phyloP scores from a whole-genome alignment of 35 echinoderm and acorn worm genomes.

The Heliocidaris erythrogramma region DNA sequence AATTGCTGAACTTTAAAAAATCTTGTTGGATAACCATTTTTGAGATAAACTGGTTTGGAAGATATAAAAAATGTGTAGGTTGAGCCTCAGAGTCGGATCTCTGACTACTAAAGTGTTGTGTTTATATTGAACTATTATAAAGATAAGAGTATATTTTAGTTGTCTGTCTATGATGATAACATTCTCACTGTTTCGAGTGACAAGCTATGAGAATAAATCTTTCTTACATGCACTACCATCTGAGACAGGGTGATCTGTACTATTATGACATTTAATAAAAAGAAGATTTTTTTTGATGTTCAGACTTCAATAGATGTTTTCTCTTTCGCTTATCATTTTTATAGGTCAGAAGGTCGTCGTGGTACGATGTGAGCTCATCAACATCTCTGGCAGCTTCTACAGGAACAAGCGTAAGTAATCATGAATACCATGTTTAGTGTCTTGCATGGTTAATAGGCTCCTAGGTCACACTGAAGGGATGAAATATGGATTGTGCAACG shows the following conservation, averaged over 20 bases:
- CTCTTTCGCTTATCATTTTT: not conserved
- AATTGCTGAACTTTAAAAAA: too few species aligned
- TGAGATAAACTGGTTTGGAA: too few species aligned
- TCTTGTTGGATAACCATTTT: too few species aligned
- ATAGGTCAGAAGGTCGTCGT: conserved; percentile 95
- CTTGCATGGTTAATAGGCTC: not conserved
- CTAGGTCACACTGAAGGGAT: not conserved
- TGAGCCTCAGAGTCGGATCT: too few species aligned
- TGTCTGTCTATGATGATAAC: conserved; percentile 22
- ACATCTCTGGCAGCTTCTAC: conserved; percentile 99
- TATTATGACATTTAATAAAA: not conserved
- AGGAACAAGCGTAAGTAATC: conserved; percentile 96
- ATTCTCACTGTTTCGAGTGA: not conserved
- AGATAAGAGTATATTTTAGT: not conserved
- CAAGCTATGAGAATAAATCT: conserved; percentile 41
- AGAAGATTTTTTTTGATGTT: not conserved
- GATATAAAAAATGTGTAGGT: too few species aligned
- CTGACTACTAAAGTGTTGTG: too few species aligned
- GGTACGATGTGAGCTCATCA: conserved; percentile 94
- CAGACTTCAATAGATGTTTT: not conserved
- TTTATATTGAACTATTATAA: not conserved
- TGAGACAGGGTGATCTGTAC: conserved; percentile 44
- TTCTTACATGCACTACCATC: conserved; percentile 85
- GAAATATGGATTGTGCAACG: not conserved
- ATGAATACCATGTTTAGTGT: not conserved